A percentile compares a stretch with the other conserved stretches of the same genome.
phyloP scores from a whole-genome alignment of 2,113 vertebrate species.

The Ameiurus melas region DNA sequence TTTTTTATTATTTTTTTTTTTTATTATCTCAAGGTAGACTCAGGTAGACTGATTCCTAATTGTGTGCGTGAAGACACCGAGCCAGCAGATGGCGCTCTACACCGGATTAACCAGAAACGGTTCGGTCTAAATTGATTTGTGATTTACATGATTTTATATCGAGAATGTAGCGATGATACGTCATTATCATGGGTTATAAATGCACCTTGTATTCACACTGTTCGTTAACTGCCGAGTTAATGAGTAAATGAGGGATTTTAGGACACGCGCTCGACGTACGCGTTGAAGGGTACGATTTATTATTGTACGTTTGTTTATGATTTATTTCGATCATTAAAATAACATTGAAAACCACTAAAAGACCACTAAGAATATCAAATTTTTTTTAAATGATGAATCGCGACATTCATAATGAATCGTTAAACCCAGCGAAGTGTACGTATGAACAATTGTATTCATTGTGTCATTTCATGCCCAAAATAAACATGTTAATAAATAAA shows the following conservation, averaged over 20 bases:
- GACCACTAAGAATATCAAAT: too few species aligned
- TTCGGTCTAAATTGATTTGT: neutral
- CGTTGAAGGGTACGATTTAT: neutral
- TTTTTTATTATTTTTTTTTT: neutral
- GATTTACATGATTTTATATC: neutral
- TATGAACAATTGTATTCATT: neutral
- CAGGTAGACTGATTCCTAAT: neutral
- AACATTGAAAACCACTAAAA: too few species aligned
- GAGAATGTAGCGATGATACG: neutral
- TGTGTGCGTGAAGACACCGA: too few species aligned
- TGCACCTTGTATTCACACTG: neutral
- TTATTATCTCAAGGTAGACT: neutral
- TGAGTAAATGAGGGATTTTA: neutral
- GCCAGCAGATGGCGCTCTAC: conserved; percentile 1
- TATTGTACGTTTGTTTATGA: neutral
- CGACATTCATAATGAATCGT: neutral
- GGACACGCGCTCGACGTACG: neutral
- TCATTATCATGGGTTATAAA: neutral
- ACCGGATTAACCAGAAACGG: neutral
- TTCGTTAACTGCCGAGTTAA: neutral
- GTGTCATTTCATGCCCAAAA: neutral
- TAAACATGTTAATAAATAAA: neutral
- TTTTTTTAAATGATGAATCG: too few species aligned
- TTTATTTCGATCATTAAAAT: neutral
- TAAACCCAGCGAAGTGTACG: neutral